These are phyloP conservation scores for Hemaris fuciformis DNA, from an alignment of 2,888 invertebrate species.

Conservation along the genomic window DNA sequence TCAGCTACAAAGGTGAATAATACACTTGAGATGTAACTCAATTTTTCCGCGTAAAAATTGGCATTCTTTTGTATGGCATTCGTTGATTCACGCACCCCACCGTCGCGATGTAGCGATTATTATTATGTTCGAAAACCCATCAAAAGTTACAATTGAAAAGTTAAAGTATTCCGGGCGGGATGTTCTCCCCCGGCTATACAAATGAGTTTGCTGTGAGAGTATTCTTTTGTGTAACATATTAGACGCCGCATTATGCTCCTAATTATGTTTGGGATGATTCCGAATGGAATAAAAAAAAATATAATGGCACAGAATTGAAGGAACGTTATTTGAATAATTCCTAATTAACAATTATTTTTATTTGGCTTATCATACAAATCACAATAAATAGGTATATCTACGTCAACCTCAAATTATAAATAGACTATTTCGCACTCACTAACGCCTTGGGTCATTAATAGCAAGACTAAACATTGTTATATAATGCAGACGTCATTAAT, in stretches of 20 bases:
- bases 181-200: conserved; percentile 67
- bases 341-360: neutral
- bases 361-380: neutral
- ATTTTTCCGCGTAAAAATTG: conserved; percentile 77
- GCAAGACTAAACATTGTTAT: too few species aligned
- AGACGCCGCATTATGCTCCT: conserved; percentile 30
- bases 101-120: conserved; percentile 74
- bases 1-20: conserved; percentile 62
- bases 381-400: too few species aligned
- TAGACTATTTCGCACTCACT: too few species aligned
- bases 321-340: neutral
- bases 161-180: conserved; percentile 79
- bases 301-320: neutral
- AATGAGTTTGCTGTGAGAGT: conserved; percentile 73
- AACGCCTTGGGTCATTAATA: too few species aligned
- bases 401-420: too few species aligned
- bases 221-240: conserved; percentile 59
- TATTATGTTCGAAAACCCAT: conserved; percentile 81
- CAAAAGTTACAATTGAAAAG: conserved; percentile 82
- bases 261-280: conserved; percentile 43
- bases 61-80: conserved; percentile 72
- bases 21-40: conserved; percentile 66
- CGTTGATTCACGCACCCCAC: conserved; percentile 74
- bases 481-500: too few species aligned
- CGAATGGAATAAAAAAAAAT: neutral